Evolutionary conservation across 2,113 vertebrate genomes (phyloP), one percentile per base, ranked within the genome.

Genomic region (Ammodytes dubius): DNA sequence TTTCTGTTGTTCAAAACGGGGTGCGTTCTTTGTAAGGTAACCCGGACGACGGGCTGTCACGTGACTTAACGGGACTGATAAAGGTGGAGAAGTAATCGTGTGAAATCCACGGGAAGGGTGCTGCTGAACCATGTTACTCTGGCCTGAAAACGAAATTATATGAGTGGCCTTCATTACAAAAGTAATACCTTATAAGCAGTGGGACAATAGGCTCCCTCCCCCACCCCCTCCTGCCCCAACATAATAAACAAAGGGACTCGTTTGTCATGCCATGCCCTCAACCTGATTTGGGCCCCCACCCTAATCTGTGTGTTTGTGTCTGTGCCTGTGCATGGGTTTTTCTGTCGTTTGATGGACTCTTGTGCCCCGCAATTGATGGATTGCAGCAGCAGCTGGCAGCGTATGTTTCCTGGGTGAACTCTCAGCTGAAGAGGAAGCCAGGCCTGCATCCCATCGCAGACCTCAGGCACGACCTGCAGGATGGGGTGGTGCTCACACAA

Each of bases 351-450:
- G 45, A 58, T 69, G 76, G 47, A 66, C 74, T 17, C 86, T 64
- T 74, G 42, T 74, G 43, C 66, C 7, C 82, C 17, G 27, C 83
- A 66, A 81, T 85, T 56, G 47, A 66, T 61, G 61, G n/a, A 19
- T 68, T 88, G 72, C 94, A 99, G 98, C 98, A 99, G 86, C 98
- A 99, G 65, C 93, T 99, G 66, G 97, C 97, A 89, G 95, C 97
- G 0, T 99, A 99, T 0, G 96, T 99, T 87, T 97, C 97, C 93
- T 99, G 98, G 98, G 97, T 99, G 92, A 99, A 99, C 17, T 94
- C 96, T 17, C 98, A 99, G 91, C 95, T 99, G 88, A 98, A 87
- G 95, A 99, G 97, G 95, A 96, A 95, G 85, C 96, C 97, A 0
- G 92, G 93, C 0, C 79, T 96, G 88, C 95, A 94, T 71, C 96